phyloP scores from a whole-genome alignment of 2,797 vertebrate genomes.

The Poecile montanus region DNA sequence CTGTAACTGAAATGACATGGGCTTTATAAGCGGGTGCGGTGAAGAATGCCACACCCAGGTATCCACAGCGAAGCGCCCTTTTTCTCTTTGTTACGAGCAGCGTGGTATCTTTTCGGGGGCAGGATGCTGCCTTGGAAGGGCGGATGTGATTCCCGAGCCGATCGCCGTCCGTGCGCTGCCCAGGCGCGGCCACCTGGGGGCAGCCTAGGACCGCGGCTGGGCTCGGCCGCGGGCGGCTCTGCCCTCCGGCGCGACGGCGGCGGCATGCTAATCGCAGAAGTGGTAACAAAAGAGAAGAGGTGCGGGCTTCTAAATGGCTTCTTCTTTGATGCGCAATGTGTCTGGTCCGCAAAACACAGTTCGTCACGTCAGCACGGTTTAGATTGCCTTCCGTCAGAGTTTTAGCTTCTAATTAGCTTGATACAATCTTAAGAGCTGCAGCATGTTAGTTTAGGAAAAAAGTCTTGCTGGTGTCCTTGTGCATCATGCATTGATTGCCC shows the following conservation, averaged over 20 bases:
- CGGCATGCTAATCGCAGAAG: not conserved
- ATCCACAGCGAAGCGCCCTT: not conserved
- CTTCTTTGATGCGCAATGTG: not conserved
- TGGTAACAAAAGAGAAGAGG: not conserved
- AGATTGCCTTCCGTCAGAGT: not conserved
- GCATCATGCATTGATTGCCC: not conserved
- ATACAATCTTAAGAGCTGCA: not conserved
- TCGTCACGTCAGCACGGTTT: not conserved
- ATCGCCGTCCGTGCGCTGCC: accelerated
- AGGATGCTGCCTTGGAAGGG: accelerated
- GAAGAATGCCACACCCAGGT: too few relatives aligned
- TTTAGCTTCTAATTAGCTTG: not conserved
- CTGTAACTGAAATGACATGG: not conserved
- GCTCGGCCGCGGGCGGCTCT: not conserved
- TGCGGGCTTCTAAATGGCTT: not conserved
- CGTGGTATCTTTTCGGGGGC: accelerated
- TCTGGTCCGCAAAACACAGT: not conserved
- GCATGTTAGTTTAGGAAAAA: not conserved
- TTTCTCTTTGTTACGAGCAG: not conserved
- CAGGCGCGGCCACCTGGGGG: not conserved
- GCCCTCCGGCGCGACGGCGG: not conserved
- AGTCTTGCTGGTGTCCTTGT: not conserved
- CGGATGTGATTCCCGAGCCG: accelerated
- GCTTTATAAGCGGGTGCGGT: not conserved
- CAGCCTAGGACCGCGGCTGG: not conserved